A percentile compares a stretch with the other conserved stretches of the same genome.
Conservation (phyloP, 2,113 vertebrate genomes). For the Ranitomeya variabilis region DNA sequence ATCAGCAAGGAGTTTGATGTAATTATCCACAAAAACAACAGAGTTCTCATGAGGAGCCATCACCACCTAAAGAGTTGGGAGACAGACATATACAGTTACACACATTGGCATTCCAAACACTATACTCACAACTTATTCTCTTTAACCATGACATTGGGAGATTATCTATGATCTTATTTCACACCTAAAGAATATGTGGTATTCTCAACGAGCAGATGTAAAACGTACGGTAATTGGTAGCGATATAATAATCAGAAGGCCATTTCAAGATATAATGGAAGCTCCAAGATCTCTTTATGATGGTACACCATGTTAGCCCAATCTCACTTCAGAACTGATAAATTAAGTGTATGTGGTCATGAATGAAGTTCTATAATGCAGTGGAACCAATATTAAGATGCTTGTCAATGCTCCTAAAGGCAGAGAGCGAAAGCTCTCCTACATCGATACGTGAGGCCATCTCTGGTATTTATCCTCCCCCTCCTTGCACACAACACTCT, state of each 20-base stretch:
- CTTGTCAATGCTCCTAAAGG: not conserved
- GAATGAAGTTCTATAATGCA: not conserved
- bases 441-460: not conserved
- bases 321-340: not conserved
- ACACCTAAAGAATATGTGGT: not conserved
- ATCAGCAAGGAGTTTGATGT: slow-evolving; percentile 97
- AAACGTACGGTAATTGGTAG: not conserved
- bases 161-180: not conserved
- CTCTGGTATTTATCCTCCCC: not conserved
- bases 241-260: not conserved
- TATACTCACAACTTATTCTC: not conserved
- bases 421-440: not conserved
- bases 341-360: not conserved
- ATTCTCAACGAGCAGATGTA: not conserved
- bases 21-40: slow-evolving; percentile 96
- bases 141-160: not conserved
- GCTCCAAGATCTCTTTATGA: not conserved
- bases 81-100: slow-evolving; percentile 16
- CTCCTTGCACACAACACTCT: not conserved
- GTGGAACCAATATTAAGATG: not conserved
- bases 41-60: slow-evolving; percentile 95
- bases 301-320: not conserved
- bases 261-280: not conserved
- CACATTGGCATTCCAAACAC: not conserved
- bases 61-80: slow-evolving; percentile 80